These are phyloP conservation scores for Salvelinus namaycush DNA, from an alignment of 2,113 vertebrate genomes.

Conservation along the genomic window DNA sequence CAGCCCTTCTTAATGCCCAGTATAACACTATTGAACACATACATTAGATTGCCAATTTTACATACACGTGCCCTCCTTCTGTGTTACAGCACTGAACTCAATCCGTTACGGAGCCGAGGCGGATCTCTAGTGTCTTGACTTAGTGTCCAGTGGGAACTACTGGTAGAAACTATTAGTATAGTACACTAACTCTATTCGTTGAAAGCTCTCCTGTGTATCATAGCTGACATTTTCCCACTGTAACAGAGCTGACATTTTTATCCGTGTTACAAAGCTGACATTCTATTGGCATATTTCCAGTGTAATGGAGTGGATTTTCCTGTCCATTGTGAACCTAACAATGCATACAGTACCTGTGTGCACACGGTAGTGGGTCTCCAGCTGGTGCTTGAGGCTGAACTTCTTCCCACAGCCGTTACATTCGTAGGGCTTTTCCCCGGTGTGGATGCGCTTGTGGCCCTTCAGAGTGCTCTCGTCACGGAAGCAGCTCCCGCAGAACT, in stretches of 20 bases:
- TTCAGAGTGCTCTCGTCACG: constrained; percentile 97
- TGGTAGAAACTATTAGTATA: background rate
- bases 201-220: background rate
- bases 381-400: constrained; percentile 99
- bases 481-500: constrained; percentile 99
- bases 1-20: background rate
- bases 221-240: no score
- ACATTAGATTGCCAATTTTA: no score
- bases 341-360: constrained; percentile 83
- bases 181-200: background rate
- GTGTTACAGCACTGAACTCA: background rate
- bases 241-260: no score
- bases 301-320: no score
- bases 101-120: background rate
- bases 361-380: constrained; percentile 98
- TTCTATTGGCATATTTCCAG: no score
- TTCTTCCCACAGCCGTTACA: constrained; percentile 98
- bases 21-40: no score
- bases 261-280: no score
- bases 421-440: constrained; percentile 91
- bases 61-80: background rate
- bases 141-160: no score
- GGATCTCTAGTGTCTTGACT: background rate
- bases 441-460: constrained; percentile 97
- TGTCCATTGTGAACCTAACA: no score